phyloP scores from a whole-genome alignment of 2,113 vertebrate species.

The Porphyrio hochstetteri region DNA sequence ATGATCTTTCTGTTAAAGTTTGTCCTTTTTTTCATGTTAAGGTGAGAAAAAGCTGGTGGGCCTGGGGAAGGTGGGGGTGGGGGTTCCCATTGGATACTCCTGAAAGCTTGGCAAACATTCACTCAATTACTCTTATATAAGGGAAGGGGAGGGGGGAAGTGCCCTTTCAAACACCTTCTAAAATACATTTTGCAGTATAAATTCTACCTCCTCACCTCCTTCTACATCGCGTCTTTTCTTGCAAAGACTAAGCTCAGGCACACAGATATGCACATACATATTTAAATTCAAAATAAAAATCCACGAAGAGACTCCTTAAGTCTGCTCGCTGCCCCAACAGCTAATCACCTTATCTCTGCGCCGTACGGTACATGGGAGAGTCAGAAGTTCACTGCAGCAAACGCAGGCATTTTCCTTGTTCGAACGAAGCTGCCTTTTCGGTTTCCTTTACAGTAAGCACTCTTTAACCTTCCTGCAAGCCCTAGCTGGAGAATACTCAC shows the following conservation, averaged over 20 bases:
- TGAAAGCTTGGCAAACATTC: conserved; percentile 69
- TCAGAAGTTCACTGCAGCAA: conserved; percentile 47
- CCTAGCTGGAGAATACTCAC: conserved; percentile 22
- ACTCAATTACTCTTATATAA: conserved; percentile 57
- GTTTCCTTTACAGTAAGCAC: conserved; percentile 21
- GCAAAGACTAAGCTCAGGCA: neutral
- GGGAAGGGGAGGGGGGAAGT: neutral
- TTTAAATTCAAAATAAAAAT: conserved; percentile 33
- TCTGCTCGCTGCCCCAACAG: neutral
- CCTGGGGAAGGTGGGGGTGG: conserved; percentile 14
- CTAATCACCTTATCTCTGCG: conserved; percentile 23
- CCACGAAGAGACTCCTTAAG: conserved; percentile 19
- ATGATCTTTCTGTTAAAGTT: conserved; percentile 75
- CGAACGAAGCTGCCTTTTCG: neutral
- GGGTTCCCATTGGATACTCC: conserved; percentile 58
- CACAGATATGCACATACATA: neutral
- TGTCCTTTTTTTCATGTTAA: conserved; percentile 74
- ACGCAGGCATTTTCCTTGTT: neutral
- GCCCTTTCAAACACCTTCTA: conserved; percentile 31
- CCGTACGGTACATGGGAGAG: neutral
- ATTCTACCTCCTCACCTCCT: conserved; percentile 38
- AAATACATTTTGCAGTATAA: conserved; percentile 52
- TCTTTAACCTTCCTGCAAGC: conserved; percentile 38
- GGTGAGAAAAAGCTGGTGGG: conserved; percentile 57
- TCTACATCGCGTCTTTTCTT: conserved; percentile 6